phyloP scores from a whole-genome alignment of 2,888 invertebrate genomes.

The Andricus quercusramuli region DNA sequence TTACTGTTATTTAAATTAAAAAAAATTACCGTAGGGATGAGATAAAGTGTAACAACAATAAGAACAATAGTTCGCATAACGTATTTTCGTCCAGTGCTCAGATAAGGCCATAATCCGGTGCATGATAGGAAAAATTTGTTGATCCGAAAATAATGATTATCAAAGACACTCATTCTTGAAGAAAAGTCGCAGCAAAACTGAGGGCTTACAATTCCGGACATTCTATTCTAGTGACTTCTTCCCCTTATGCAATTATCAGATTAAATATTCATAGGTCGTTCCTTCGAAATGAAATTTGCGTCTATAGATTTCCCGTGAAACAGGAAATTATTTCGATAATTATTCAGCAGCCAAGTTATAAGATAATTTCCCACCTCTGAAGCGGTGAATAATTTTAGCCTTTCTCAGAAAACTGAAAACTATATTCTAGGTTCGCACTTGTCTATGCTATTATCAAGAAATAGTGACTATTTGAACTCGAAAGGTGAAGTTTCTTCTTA shows the following conservation, averaged over 20 bases:
- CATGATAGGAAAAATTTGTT: conserved; percentile 20
- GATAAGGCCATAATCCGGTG: conserved; percentile 19
- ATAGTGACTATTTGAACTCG: background rate
- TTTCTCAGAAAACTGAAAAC: background rate
- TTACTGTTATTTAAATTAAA: no score
- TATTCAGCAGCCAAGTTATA: background rate
- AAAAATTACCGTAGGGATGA: conserved; percentile 18
- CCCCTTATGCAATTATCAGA: background rate
- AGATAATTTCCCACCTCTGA: background rate
- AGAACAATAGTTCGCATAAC: conserved; percentile 1
- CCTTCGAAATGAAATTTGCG: background rate
- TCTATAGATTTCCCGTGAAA: background rate
- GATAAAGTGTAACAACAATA: background rate
- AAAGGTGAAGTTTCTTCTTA: background rate
- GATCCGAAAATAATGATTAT: conserved; percentile 24
- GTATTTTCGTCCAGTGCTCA: background rate
- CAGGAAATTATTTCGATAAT: background rate
- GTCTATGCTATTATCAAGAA: background rate
- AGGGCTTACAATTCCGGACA: background rate
- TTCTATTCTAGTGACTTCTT: background rate
- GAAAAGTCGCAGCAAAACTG: background rate
- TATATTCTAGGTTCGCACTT: background rate
- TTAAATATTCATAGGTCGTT: background rate
- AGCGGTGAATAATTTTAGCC: background rate
- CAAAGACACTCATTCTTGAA: conserved; percentile 11